Percentiles rank a stretch among this genome's conserved stretches.
These are phyloP conservation scores for Stichopus horrens DNA, from an alignment of 53 echinoderm and acorn worm genomes.

Conservation along the genomic window DNA sequence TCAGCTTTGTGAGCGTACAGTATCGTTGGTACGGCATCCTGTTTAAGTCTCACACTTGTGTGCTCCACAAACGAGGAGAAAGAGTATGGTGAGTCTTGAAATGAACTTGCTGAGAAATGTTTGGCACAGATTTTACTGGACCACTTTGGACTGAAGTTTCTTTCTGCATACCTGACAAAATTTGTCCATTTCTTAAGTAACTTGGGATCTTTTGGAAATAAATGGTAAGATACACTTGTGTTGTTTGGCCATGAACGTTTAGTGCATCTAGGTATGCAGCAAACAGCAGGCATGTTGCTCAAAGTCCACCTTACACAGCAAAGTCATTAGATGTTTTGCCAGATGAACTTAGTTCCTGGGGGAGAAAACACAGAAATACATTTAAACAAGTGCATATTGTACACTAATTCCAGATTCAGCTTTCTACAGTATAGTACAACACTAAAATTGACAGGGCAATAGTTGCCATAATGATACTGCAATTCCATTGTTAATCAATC, in stretches of 20 bases:
- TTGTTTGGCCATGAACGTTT: too few species aligned
- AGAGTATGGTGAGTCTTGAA: background rate
- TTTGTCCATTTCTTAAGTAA: conserved; percentile 17
- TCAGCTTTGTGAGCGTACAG: conserved; percentile 29
- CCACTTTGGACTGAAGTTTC: background rate
- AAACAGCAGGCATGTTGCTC: background rate
- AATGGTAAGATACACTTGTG: background rate
- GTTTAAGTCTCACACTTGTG: background rate
- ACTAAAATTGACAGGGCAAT: too few species aligned
- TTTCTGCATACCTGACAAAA: conserved; percentile 20
- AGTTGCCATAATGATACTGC: too few species aligned
- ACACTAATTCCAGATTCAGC: too few species aligned
- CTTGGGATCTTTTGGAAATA: conserved; percentile 12
- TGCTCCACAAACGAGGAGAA: background rate
- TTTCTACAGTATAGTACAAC: too few species aligned
- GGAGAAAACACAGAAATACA: too few species aligned
- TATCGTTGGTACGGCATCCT: conserved; percentile 25
- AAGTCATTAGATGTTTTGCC: too few species aligned
- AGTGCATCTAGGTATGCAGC: conserved; percentile 1
- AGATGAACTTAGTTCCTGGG: too few species aligned
- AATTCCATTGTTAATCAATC: too few species aligned
- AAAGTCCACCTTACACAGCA: background rate
- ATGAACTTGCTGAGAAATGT: conserved; percentile 6
- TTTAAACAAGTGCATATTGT: too few species aligned
- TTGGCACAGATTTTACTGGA: conserved; percentile 11